Base-by-base conservation (phyloP, 2,888 invertebrate species). In the Conus canariensis region DNA sequence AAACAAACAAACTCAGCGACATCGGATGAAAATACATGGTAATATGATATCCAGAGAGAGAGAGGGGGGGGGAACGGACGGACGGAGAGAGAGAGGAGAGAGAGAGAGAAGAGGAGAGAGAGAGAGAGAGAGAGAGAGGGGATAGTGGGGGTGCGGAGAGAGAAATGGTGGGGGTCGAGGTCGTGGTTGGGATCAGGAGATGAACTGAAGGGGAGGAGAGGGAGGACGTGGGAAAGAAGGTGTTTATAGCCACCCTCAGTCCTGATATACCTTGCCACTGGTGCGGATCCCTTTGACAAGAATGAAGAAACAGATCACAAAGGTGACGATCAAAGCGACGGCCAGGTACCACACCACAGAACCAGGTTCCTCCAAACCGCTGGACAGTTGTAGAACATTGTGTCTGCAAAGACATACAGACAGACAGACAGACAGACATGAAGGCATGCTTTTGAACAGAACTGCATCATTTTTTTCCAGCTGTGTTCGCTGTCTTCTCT, bases 301-400 rank as follows among this genome's bases (percentile, higher is more conserved):
- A 9, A 22, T 22, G 19, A 12, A 9, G 83, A 82, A 82, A 82
- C 59, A 82, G 88, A 88, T n/a, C 59, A 88, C 74, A 60, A 88
- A 25, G 60, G 77, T 77, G 19, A 77, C 14, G 5, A 22, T 22
- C 77, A 77, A 22, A 10, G n/a, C 22, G 0, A 77, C 19, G 22
- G 77, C 77, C 77, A 77, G 77, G 77, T 77, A 77, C 77, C 77
- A 77, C 77, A 77, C 77, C 77, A 77, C 77, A 25, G 22, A 25
- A 5, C 77, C 77, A 1, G 22, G 77, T 10, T 77, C 77, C 12
- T 5, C 8, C 14, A 22, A 77, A 25, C 77, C 77, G 77, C 77
- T 25, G 7, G 77, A 77, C n/a, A 77, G n/a, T 77, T 25, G 77
- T 12, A 77, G 25, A 22, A 77, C 77, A 22, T 77, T 77, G 22